These are phyloP conservation scores for Falco concolor DNA, from an alignment of 2,797 vertebrate species.

Conservation along the genomic window DNA sequence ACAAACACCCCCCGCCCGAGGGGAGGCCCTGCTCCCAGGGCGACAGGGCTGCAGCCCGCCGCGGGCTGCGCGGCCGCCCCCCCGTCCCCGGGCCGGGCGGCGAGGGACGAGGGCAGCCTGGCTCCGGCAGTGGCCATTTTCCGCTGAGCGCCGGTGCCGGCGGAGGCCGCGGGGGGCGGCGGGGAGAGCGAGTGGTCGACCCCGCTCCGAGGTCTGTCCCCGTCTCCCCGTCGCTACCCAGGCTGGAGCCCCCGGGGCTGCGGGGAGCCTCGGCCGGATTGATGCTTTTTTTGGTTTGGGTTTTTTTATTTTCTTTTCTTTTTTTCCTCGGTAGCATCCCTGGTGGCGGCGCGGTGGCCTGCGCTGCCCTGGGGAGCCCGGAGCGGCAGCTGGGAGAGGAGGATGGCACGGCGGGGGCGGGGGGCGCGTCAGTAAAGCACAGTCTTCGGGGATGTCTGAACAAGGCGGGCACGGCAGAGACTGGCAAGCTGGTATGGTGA, in stretches of 20 bases:
- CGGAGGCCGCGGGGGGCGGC: neutral
- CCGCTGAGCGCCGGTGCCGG: neutral
- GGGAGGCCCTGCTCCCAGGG: neutral
- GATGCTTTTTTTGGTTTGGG: neutral
- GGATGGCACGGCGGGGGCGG: neutral
- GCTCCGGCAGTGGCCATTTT: rapidly evolving
- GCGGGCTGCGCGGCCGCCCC: no score
- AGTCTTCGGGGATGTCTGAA: neutral
- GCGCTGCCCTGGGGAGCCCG: neutral
- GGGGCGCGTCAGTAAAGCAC: neutral
- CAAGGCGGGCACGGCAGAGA: neutral
- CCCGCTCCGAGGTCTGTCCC: neutral
- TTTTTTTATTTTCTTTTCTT: neutral
- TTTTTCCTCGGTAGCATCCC: neutral
- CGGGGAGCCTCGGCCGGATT: neutral
- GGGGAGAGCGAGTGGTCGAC: no score
- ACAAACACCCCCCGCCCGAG: neutral
- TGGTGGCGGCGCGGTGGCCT: neutral
- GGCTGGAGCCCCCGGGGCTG: neutral
- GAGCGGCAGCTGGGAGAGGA: neutral
- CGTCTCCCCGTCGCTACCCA: neutral
- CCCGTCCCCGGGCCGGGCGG: no score
- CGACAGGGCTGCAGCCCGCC: no score
- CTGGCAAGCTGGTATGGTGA: neutral
- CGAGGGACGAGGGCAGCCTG: neutral